Base-by-base conservation (phyloP, 2,113 vertebrate species). In the Tychaedon coryphoeus region DNA sequence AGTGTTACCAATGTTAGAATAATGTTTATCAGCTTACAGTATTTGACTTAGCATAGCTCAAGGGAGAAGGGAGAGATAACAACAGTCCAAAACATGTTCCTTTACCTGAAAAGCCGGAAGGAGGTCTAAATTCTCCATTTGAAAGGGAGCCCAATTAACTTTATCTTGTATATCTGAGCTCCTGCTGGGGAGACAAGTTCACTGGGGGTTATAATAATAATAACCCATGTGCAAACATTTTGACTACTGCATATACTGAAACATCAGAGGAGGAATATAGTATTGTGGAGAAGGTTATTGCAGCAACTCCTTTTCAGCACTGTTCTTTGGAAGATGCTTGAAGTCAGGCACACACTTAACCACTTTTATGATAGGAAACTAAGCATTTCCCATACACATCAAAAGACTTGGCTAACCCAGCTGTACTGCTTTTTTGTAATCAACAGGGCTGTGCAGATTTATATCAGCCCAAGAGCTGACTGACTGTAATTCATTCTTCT, bases 41-140 rank as follows among this genome's bases (percentile, higher is more conserved):
- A 88, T 85, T 97, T 96, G 84, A 92, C 60, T 97, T 90, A 90
- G 92, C 94, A 86, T 94, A 92, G 93, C 97, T 97, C 94, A 97
- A 80, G 96, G 97, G 96, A 97, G 76, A 88, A 95, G 83, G 40
- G 60, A 96, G 94, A 97, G 94, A 96, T 93, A 97, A 94, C 82
- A 94, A 67, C 85, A 66, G 82, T 86, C 96, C 97, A 93, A 95
- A 97, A 73, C 93, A 89, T 1, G 25, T 85, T 96, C 82, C 89
- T 91, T 76, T 89, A 97, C 97, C 96, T 89, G 92, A 92, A 92
- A 97, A 94, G 91, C 64, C n/a, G 20, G 81, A 88, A 95, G 90
- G 93, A 95, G 96, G 70, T 88, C 73, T 87, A 43, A 82, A 80
- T 93, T 94, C 92, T 96, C 95, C 88, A 54, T 80, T 36, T 90